phyloP scores from a whole-genome alignment of 2,797 vertebrate genomes.

The Luscinia megarhynchos region DNA sequence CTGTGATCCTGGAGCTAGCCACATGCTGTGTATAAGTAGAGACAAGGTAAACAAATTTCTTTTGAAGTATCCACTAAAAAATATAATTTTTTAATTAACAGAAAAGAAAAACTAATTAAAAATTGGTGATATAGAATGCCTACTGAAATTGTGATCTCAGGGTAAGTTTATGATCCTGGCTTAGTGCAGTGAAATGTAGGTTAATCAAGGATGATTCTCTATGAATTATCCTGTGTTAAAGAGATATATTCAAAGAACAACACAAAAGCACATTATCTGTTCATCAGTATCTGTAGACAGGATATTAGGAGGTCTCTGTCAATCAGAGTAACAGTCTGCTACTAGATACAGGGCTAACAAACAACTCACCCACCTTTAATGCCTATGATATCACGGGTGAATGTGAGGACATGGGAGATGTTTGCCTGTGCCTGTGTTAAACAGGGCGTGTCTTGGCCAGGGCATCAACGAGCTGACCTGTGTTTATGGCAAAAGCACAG shows the following conservation, averaged over 20 bases:
- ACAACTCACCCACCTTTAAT: fast-evolving
- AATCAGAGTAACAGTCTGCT: not conserved
- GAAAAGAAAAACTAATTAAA: not conserved
- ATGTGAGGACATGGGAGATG: not conserved
- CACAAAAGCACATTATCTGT: not conserved
- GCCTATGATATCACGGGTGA: fast-evolving
- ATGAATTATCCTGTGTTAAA: not conserved
- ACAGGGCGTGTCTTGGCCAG: not conserved
- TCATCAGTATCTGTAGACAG: not conserved
- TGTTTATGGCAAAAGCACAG: not conserved
- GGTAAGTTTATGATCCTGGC: not conserved
- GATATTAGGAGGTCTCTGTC: not conserved
- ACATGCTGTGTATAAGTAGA: not conserved
- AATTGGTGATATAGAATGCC: not conserved
- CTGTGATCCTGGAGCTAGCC: not conserved
- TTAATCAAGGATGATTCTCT: not conserved
- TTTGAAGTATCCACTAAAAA: not conserved
- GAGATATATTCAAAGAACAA: not conserved
- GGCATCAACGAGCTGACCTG: not conserved
- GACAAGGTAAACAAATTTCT: not conserved
- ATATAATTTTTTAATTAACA: not conserved
- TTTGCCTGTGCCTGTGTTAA: not conserved
- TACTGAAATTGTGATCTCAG: fast-evolving
- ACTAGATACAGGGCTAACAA: not conserved
- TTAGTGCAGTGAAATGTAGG: not conserved